Evolutionary conservation across 2,113 vertebrate species (phyloP).

Genomic region (Zosterops pallidus): DNA sequence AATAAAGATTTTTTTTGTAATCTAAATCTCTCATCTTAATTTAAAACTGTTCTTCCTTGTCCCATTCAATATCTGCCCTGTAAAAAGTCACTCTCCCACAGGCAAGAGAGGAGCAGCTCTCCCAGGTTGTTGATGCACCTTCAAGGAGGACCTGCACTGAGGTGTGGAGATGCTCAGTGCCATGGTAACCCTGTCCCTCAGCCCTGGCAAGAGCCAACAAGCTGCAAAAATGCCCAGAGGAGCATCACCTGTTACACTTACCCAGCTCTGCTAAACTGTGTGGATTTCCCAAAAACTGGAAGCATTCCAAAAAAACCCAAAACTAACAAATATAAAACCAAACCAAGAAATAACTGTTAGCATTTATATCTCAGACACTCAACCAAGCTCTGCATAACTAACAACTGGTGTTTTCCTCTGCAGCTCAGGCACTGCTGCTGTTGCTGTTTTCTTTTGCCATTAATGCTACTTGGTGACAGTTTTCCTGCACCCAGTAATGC

Average conservation of each 20-base stretch:
- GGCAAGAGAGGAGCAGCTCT: background rate
- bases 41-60: background rate
- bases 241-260: background rate
- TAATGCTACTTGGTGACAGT: background rate
- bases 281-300: background rate
- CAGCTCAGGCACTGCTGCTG: background rate
- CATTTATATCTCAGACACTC: background rate
- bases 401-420: background rate
- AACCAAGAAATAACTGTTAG: background rate
- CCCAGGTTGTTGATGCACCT: background rate
- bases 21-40: background rate
- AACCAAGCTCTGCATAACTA: background rate
- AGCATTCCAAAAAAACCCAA: background rate
- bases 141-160: background rate
- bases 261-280: background rate
- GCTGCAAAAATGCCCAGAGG: background rate
- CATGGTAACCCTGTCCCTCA: background rate
- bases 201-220: background rate
- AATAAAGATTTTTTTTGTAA: background rate
- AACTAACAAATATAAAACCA: background rate
- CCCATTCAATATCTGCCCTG: background rate
- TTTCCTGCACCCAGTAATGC: background rate
- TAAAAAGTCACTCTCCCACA: background rate
- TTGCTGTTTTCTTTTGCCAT: background rate
- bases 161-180: background rate